Conservation (phyloP, 2,113 vertebrate species). For the Hypomesus transpacificus region DNA sequence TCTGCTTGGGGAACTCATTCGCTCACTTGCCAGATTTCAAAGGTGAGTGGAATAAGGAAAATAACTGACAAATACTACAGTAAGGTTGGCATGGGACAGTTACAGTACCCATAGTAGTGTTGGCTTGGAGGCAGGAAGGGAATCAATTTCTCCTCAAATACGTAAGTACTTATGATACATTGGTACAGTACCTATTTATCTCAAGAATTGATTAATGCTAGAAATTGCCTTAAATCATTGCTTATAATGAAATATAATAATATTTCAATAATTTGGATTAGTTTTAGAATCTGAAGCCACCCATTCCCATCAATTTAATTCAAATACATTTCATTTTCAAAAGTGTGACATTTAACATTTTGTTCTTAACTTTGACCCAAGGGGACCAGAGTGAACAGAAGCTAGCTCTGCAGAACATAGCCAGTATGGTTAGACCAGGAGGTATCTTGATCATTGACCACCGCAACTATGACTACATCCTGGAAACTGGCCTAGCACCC, state of each 20-base stretch:
- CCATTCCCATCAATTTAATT: neutral
- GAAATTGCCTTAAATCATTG: too few species aligned
- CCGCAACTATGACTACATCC: slow-evolving; percentile 95
- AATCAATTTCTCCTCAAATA: too few species aligned
- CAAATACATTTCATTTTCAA: too few species aligned
- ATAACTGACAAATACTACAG: too few species aligned
- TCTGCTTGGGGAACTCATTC: slow-evolving; percentile 97
- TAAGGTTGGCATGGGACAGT: too few species aligned
- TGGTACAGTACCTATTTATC: too few species aligned
- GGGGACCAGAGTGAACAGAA: slow-evolving; percentile 95
- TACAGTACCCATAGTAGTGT: too few species aligned
- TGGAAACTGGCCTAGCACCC: slow-evolving; percentile 84
- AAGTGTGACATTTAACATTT: too few species aligned
- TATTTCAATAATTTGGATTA: neutral
- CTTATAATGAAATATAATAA: too few species aligned
- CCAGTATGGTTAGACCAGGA: slow-evolving; percentile 86
- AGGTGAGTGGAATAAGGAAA: slow-evolving; percentile 69
- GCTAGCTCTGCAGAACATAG: slow-evolving; percentile 89
- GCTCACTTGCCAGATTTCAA: slow-evolving; percentile 96
- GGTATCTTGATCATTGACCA: slow-evolving; percentile 94
- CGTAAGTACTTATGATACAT: too few species aligned
- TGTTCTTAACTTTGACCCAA: slow-evolving; percentile 45
- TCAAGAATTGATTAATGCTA: too few species aligned
- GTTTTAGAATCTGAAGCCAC: neutral
- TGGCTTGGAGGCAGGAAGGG: too few species aligned